Evolutionary conservation across 1,140 invertebrate genomes (phyloP), one percentile per base, ranked within the genome.

Genomic region (Ptiloglossa arizonensis): DNA sequence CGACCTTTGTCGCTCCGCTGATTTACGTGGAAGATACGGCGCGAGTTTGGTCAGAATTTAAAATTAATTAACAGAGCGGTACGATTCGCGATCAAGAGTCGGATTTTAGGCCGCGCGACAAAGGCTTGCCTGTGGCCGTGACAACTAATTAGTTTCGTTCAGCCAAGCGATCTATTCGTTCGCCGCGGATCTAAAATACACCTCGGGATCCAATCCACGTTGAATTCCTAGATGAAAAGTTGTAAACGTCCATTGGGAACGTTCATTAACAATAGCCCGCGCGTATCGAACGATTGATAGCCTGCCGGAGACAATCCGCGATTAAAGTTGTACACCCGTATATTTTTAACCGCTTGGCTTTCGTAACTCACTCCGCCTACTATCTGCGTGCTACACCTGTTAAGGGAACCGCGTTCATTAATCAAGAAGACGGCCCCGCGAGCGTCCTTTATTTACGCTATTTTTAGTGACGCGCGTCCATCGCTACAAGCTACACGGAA

Each of bases 361-460:
- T 38, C 22, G 29, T 22, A 15, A 1, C 27, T 19, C 35, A 9
- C 38, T 27, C 50, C 17, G 24, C 19, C 50, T 29, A 29, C 67
- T 15, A 13, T 57, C n/a, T 1, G 19, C 22, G 3, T 29, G 38
- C n/a, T 59, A 46, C 56, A 60, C 46, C 41, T 64, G 32, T 54
- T 44, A 22, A 29, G n/a, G 17, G 29, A 52, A 32, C 35, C 22
- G 19, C 15, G 24, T 11, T 17, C 50, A 50, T 72, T 63, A 29
- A 72, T 72, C 59, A 63, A 44, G 1, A 17, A 13, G 15, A 5
- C 32, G 29, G 24, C 44, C 17, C 15, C 41, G 41, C 9, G n/a
- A 41, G 5, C 60, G 35, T 71, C 24, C 27, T 48, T 62, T 32
- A 44, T 60, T 62, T 48, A 44, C n/a, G 1, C 1, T 70, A 66